phyloP scores from a whole-genome alignment of 2,888 invertebrate genomes.

The Dermolepida albohirtum region DNA sequence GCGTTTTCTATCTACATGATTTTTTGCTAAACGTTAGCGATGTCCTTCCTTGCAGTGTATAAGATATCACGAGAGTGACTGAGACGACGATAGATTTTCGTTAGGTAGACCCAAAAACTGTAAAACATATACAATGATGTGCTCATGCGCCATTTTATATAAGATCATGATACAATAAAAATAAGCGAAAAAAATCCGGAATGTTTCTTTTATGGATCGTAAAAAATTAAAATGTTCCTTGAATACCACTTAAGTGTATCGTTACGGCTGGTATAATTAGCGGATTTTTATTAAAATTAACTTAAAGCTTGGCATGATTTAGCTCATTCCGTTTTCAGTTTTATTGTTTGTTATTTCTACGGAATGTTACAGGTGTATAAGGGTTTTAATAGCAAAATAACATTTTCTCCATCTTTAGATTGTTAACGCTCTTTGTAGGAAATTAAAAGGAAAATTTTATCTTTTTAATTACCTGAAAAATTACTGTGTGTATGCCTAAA shows the following conservation, averaged over 20 bases:
- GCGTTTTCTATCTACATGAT: conserved; percentile 58
- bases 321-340: conserved; percentile 25
- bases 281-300: conserved; percentile 44
- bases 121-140: conserved; percentile 57
- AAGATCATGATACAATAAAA: conserved; percentile 51
- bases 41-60: conserved; percentile 11
- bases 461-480: conserved; percentile 21
- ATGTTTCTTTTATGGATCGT: conserved; percentile 54
- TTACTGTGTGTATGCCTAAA: not conserved
- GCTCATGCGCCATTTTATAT: conserved; percentile 62
- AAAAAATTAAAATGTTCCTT: conserved; percentile 54
- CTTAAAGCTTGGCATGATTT: conserved; percentile 34
- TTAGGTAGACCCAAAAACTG: conserved; percentile 54
- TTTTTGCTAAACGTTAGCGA: conserved; percentile 51
- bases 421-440: not conserved
- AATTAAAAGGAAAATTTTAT: conserved; percentile 29
- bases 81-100: conserved; percentile 56
- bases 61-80: conserved; percentile 52
- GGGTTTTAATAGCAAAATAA: conserved; percentile 8
- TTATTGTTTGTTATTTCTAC: conserved; percentile 30
- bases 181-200: conserved; percentile 50
- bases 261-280: conserved; percentile 53
- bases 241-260: conserved; percentile 52
- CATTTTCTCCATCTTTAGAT: conserved; percentile 17
- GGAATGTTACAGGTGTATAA: not conserved